Evolutionary conservation across 2,888 invertebrate species (phyloP).

Genomic region (Machimus atricapillus): DNA sequence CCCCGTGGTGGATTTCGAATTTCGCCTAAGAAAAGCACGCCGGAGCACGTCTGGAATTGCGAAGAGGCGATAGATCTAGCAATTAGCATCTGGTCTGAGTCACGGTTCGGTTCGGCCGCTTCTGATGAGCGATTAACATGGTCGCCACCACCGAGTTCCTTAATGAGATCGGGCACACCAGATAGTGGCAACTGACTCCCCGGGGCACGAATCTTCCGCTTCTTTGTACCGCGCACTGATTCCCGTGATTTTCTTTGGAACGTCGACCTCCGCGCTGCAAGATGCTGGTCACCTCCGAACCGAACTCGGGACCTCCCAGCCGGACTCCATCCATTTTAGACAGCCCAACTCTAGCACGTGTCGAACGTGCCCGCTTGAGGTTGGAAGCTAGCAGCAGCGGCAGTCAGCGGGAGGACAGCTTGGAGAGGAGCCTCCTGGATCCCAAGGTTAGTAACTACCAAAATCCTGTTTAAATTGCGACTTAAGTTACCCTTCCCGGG

Average conservation of each 20-base stretch:
- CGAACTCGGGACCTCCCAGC: constrained; percentile 56
- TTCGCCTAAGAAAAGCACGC: neutral
- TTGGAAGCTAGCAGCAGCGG: constrained; percentile 61
- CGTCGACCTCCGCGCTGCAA: neutral
- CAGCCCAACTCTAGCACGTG: constrained; percentile 68
- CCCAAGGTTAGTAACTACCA: constrained; percentile 47
- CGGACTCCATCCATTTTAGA: constrained; percentile 66
- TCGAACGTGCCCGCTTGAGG: constrained; percentile 67
- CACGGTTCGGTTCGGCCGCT: neutral
- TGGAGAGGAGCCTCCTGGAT: constrained; percentile 59
- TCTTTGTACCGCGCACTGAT: neutral
- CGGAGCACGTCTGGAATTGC: neutral
- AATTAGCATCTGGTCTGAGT: constrained; percentile 10
- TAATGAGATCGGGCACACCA: constrained; percentile 4
- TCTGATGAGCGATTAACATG: constrained; percentile 13
- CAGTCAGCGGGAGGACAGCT: constrained; percentile 58
- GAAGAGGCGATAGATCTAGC: neutral
- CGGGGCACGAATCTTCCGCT: neutral
- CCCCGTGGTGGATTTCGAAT: neutral
- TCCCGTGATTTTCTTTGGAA: neutral
- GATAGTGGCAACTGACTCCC: neutral
- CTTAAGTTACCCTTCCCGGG: no score
- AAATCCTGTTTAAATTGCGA: no score
- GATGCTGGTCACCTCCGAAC: constrained; percentile 49
- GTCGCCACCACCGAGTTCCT: neutral